A percentile compares a stretch with the other conserved stretches of the same genome.
These are phyloP conservation scores for Bombus picipes DNA, from an alignment of 1,140 invertebrate genomes.

Conservation along the genomic window DNA sequence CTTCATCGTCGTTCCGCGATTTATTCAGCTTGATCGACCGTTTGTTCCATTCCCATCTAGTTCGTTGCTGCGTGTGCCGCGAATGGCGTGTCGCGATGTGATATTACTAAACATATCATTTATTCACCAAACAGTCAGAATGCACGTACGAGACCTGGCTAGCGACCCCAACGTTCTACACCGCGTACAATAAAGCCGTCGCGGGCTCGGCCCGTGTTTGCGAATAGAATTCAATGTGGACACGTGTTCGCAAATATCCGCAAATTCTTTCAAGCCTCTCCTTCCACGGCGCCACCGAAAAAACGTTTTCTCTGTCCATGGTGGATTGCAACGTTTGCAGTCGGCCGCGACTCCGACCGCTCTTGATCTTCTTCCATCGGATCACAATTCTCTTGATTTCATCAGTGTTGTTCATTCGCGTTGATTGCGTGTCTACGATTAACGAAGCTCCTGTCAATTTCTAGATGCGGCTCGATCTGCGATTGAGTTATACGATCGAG, in stretches of 20 bases:
- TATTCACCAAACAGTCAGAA: constrained; percentile 62
- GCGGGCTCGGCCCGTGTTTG: constrained; percentile 27
- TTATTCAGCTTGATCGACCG: not conserved
- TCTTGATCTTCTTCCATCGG: not conserved
- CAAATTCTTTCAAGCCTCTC: constrained; percentile 38
- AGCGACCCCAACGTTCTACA: constrained; percentile 13
- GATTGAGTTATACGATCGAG: no score
- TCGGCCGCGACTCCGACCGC: not conserved
- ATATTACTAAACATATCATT: constrained; percentile 64
- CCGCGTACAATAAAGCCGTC: constrained; percentile 42
- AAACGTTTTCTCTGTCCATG: constrained; percentile 2
- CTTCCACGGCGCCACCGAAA: not conserved
- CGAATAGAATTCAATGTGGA: constrained; percentile 44
- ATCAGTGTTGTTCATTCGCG: not conserved
- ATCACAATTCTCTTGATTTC: not conserved
- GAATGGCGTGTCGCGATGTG: constrained; percentile 40
- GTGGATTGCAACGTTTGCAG: not conserved
- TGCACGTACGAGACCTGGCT: constrained; percentile 9
- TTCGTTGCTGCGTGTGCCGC: constrained; percentile 3
- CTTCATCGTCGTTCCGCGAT: not conserved
- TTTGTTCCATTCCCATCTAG: not conserved
- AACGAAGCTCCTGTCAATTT: not conserved
- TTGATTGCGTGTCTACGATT: not conserved
- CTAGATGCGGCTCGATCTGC: not conserved
- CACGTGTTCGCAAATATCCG: constrained; percentile 46